Evolutionary conservation across 1,140 invertebrate genomes (phyloP).

Genomic region (Drosophila carrolli): DNA sequence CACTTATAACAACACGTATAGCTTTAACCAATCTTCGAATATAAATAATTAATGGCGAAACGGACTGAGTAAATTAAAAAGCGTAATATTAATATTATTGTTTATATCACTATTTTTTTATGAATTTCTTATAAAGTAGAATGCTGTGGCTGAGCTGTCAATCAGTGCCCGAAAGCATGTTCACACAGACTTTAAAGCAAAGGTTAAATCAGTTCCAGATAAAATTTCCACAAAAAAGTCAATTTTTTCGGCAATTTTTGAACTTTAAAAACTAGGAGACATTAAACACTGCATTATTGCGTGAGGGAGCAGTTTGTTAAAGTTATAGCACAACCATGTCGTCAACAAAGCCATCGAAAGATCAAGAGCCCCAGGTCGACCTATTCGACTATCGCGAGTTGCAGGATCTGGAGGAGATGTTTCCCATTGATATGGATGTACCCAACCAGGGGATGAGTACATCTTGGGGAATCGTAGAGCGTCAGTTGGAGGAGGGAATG

Average conservation of each 20-base stretch:
- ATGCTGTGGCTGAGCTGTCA: neutral
- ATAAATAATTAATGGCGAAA: too few species aligned
- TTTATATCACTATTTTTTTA: too few species aligned
- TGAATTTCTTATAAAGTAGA: neutral
- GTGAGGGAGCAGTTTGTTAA: neutral
- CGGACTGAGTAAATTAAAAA: too few species aligned
- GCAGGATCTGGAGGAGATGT: neutral
- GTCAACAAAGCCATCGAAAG: too few species aligned
- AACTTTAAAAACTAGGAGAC: neutral
- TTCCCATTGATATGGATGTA: neutral
- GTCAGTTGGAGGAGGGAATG: neutral
- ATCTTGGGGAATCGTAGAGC: neutral
- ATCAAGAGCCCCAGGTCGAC: neutral
- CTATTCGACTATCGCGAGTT: neutral
- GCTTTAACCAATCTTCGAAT: too few species aligned
- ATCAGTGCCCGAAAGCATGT: neutral
- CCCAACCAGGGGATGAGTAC: neutral
- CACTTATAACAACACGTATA: too few species aligned
- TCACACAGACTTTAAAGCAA: neutral
- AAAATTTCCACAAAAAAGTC: neutral
- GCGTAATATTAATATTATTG: too few species aligned
- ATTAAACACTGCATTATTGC: neutral
- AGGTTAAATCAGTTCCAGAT: conserved; percentile 2
- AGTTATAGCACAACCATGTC: neutral
- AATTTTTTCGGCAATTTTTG: conserved; percentile 3